phyloP scores from a whole-genome alignment of 30 jellyfish, hydroid and myxozoan species.

The Nemopilema nomurai region DNA sequence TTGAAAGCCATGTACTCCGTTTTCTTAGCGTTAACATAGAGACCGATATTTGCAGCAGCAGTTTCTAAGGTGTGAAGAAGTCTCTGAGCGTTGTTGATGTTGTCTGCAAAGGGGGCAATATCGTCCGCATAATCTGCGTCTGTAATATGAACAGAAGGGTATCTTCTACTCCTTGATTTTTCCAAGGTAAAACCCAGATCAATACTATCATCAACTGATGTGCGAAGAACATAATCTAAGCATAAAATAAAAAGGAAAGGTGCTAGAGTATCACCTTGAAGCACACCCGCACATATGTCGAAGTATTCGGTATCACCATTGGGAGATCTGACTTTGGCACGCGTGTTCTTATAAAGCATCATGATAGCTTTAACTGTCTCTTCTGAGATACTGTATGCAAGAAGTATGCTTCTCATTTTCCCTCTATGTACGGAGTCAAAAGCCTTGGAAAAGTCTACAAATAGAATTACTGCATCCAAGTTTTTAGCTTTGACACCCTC shows the following conservation, averaged over 20 bases:
- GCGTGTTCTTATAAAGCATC: conserved; percentile 1
- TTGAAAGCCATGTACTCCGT: conserved; percentile 11
- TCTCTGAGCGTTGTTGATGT: not conserved
- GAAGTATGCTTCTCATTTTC: not conserved
- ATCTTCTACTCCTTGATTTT: not conserved
- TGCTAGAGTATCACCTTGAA: conserved; percentile 30
- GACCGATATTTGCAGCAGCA: conserved; percentile 1
- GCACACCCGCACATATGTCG: conserved; percentile 4
- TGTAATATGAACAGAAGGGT: conserved; percentile 28
- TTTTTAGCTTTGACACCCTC: conserved; percentile 25
- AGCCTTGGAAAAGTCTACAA: conserved; percentile 24
- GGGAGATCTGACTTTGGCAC: conserved; percentile 1
- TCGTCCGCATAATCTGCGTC: conserved; percentile 53
- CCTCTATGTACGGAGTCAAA: conserved; percentile 18
- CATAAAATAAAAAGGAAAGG: not conserved
- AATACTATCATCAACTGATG: not conserved
- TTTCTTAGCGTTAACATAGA: conserved; percentile 16
- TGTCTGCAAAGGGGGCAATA: conserved; percentile 18
- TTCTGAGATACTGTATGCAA: conserved; percentile 1
- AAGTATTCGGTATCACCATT: conserved; percentile 27
- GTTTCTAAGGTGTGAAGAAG: conserved; percentile 16
- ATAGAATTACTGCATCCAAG: conserved; percentile 1
- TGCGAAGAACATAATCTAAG: conserved; percentile 1
- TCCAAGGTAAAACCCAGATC: conserved; percentile 6
- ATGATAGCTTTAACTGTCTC: conserved; percentile 30